phyloP scores from a whole-genome alignment of 1,140 invertebrate species.

The Scylla paramamosain region DNA sequence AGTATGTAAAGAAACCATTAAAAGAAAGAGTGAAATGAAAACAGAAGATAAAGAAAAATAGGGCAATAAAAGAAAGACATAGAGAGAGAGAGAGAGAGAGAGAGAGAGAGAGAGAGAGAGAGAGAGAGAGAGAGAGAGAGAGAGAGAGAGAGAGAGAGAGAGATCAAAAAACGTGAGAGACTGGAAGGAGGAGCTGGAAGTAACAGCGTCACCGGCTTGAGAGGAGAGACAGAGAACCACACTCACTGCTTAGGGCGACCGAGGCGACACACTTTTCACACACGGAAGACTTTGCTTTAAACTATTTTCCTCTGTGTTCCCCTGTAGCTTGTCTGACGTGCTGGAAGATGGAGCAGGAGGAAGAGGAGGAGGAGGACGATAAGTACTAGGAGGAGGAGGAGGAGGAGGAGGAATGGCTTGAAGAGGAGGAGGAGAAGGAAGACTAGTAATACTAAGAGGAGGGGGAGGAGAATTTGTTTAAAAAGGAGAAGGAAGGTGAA shows the following conservation, averaged over 20 bases:
- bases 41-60: neutral
- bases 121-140: neutral
- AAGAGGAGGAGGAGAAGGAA: no score
- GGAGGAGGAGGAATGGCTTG: no score
- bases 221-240: neutral
- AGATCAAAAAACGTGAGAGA: no score
- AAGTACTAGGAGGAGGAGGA: no score
- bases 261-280: neutral
- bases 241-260: neutral
- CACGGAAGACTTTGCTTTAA: neutral
- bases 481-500: no score
- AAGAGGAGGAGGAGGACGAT: neutral
- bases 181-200: neutral
- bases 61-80: neutral
- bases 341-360: neutral
- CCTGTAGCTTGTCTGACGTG: neutral
- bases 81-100: neutral
- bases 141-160: neutral
- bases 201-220: neutral
- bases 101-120: neutral
- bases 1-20: no score
- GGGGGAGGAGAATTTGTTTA: no score
- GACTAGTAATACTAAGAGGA: no score
- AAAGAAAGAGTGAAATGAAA: neutral
- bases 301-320: neutral